These are phyloP conservation scores for Drosophila kokeensis DNA, from an alignment of 2,888 invertebrate genomes.

Conservation along the genomic window DNA sequence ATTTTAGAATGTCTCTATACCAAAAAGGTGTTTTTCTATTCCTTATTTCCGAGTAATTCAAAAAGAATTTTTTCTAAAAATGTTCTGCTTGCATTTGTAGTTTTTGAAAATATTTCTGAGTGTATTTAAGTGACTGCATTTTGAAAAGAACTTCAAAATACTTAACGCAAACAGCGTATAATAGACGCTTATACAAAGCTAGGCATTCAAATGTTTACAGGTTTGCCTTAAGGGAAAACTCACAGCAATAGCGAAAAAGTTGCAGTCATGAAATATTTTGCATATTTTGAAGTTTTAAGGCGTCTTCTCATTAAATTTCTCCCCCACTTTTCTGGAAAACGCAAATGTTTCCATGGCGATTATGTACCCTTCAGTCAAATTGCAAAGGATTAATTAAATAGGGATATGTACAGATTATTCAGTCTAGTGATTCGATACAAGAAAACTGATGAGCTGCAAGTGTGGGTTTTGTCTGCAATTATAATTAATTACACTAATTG, in stretches of 20 bases:
- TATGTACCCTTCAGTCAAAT: neutral
- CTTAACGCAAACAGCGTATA: neutral
- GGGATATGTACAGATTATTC: slow-evolving; percentile 11
- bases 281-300: neutral
- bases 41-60: neutral
- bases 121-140: slow-evolving; percentile 56
- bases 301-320: no score
- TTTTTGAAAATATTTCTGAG: neutral
- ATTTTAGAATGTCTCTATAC: neutral
- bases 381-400: neutral
- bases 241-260: neutral
- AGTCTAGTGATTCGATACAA: slow-evolving; percentile 8
- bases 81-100: neutral
- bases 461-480: slow-evolving; percentile 41
- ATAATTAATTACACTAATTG: slow-evolving; percentile 65
- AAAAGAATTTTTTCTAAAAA: neutral
- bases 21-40: neutral
- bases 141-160: slow-evolving; percentile 33
- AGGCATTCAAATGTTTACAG: slow-evolving; percentile 8
- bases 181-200: slow-evolving; percentile 2
- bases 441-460: slow-evolving; percentile 49
- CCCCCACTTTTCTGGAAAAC: neutral
- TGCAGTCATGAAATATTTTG: neutral
- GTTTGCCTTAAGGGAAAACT: neutral
- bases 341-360: neutral